A percentile compares a stretch with the other conserved stretches of the same genome.
phyloP scores from a whole-genome alignment of 2,113 vertebrate genomes.

The Lophotis ruficrista region DNA sequence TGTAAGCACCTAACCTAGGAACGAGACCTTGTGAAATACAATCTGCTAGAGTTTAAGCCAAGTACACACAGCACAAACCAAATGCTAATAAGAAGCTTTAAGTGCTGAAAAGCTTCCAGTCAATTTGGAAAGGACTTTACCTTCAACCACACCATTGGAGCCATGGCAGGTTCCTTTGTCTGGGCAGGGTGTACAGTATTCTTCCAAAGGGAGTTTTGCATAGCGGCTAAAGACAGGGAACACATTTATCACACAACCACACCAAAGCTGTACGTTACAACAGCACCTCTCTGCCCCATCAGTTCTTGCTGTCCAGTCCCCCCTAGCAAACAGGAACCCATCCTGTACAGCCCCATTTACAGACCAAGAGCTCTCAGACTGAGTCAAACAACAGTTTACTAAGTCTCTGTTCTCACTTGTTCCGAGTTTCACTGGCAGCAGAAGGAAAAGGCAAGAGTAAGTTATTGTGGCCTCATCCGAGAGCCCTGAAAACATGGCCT shows the following conservation, averaged over 20 bases:
- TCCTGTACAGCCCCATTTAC: not conserved
- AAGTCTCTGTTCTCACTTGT: not conserved
- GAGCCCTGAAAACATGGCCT: not conserved
- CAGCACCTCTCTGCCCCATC: not conserved
- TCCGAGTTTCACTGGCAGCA: not conserved
- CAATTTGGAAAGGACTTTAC: slow-evolving; percentile 65
- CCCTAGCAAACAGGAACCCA: not conserved
- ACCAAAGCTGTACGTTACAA: not conserved
- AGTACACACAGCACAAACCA: not conserved
- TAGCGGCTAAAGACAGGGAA: slow-evolving; percentile 82
- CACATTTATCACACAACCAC: not conserved
- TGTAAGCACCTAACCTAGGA: not conserved
- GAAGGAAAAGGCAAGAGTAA: not conserved
- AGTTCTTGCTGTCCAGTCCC: not conserved
- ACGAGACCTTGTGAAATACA: not conserved
- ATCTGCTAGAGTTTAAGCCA: not conserved
- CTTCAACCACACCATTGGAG: slow-evolving; percentile 83
- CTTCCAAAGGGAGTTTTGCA: slow-evolving; percentile 82
- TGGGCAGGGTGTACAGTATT: slow-evolving; percentile 65
- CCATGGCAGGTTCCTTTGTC: slow-evolving; percentile 83
- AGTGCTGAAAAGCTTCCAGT: not conserved
- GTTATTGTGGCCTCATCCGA: not conserved
- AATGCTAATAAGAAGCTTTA: not conserved
- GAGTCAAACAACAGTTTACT: not conserved
- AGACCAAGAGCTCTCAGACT: not conserved